These are phyloP conservation scores for Cetonia aurata DNA, from an alignment of 2,888 invertebrate species.

Conservation along the genomic window DNA sequence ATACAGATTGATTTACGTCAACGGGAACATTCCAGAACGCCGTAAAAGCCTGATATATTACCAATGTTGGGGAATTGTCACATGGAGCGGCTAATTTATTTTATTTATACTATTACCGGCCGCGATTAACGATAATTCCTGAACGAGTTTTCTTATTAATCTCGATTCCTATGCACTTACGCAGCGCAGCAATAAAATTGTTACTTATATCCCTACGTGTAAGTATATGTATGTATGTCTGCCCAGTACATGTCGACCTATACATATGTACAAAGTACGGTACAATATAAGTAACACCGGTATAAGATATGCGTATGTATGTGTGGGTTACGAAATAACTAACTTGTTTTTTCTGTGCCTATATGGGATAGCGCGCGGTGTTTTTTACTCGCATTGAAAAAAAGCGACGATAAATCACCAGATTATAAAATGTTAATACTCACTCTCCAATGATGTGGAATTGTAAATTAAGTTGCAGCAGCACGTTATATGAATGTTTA, in stretches of 20 bases:
- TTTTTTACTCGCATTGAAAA: neutral
- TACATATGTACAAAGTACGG: too few species aligned
- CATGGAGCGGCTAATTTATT: conserved; percentile 30
- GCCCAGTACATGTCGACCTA: too few species aligned
- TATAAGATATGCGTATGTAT: neutral
- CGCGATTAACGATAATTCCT: conserved; percentile 33
- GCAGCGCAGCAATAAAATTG: conserved; percentile 30
- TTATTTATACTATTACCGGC: conserved; percentile 36
- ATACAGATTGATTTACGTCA: conserved; percentile 64
- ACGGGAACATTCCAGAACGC: conserved; percentile 61
- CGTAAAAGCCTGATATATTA: conserved; percentile 63
- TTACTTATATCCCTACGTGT: too few species aligned
- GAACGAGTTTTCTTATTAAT: conserved; percentile 36
- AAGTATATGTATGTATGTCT: too few species aligned
- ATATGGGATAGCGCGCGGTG: neutral
- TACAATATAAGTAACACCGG: too few species aligned
- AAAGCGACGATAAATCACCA: conserved; percentile 26
- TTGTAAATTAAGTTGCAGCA: conserved; percentile 34
- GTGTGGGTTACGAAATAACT: conserved; percentile 32
- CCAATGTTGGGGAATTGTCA: conserved; percentile 35
- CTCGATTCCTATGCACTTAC: conserved; percentile 27
- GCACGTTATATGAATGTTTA: conserved; percentile 2
- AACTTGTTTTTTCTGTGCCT: conserved; percentile 32
- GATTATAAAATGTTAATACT: conserved; percentile 37
- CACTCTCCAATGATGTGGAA: neutral